Evolutionary conservation across 1,140 invertebrate genomes (phyloP), one percentile per base, ranked within the genome.

Genomic region (Idris sp.): DNA sequence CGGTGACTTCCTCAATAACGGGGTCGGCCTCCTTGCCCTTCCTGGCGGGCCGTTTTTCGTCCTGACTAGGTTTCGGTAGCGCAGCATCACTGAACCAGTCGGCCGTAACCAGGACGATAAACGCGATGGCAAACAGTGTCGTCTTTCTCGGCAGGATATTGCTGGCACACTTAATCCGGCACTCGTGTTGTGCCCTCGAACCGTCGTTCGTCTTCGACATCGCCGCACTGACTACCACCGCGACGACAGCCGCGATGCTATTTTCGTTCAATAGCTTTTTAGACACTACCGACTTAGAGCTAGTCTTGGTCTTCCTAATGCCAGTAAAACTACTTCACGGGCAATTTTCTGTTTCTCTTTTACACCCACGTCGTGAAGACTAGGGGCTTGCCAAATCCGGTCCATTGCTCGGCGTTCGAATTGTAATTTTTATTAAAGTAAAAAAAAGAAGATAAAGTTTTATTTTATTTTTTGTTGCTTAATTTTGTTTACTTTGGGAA

Each of bases 1-100:
- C 92, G 86, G 93, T 94, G 86, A 96, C 94, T 88, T 97, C 95
- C 89, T 96, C 95, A 88, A 96, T 96, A 79, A 95, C 92, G 83
- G 94, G 91, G 78, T 94, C 93, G 74, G 88, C 86, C 35, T 90
- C 86, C 61, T 86, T 84, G 59, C 33, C 33, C 59, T 25, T 56
- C 8, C 53, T 11, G n/a, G 25, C 40, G 18, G 41, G 35, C 19
- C 76, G 81, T 77, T 53, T 46, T 0, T 44, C 40, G 28, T 58
- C 76, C 44, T 76, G 44, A 38, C 41, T 73, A 61, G 75, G 36
- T 59, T 40, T 81, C 2, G 67, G 26, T 5, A 44, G 38, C 38
- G 80, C 74, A 53, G 79, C 73, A 61, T 76, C 75, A 64, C 71
- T 64, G 51, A 76, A 64, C 40, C 61, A 58, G 41, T 49, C 41